phyloP scores from a whole-genome alignment of 1,140 invertebrate genomes.

The Lepidotrigona ventralis region DNA sequence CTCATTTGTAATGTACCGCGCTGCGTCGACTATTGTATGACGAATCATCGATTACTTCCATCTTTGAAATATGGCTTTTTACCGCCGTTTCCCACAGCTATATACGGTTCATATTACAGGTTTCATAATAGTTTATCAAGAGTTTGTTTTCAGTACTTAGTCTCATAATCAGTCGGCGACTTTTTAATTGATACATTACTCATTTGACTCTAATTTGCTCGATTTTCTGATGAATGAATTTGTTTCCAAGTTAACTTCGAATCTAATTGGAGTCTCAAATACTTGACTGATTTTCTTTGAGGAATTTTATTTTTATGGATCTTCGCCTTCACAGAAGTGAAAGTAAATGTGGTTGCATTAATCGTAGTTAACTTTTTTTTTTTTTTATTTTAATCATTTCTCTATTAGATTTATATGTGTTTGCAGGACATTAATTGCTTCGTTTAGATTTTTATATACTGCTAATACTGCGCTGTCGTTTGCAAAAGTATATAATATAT shows the following conservation, averaged over 20 bases:
- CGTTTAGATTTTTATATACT: not conserved
- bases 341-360: not conserved
- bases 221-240: not conserved
- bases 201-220: not conserved
- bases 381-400: not conserved
- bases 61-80: not conserved
- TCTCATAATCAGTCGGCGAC: too few relatives aligned
- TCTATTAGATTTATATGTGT: not conserved
- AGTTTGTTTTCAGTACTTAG: not conserved
- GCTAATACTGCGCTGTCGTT: too few relatives aligned
- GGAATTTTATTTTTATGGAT: not conserved
- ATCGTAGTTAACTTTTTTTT: not conserved
- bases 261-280: not conserved
- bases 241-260: not conserved
- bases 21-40: not conserved
- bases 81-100: not conserved
- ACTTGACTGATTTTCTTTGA: not conserved
- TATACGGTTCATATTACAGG: not conserved
- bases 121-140: not conserved
- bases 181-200: not conserved
- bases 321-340: not conserved
- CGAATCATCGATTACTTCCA: not conserved
- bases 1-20: not conserved
- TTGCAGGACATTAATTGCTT: not conserved
- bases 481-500: too few relatives aligned